Evolutionary conservation across 2,113 vertebrate genomes (phyloP).

Genomic region (Microtus ochrogaster): DNA sequence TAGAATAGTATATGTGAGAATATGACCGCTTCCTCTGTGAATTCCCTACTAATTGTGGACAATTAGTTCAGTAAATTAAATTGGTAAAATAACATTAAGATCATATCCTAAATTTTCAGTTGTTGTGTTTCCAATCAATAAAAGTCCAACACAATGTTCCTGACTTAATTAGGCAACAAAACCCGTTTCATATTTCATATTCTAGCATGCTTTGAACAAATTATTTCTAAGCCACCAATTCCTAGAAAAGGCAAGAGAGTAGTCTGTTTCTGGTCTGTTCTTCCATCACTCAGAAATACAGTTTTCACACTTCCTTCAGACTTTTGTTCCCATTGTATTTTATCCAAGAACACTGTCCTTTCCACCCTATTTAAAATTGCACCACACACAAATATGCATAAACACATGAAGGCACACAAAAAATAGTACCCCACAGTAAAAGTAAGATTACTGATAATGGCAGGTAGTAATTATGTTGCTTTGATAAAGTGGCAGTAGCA

Average conservation of each 20-base stretch:
- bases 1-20: background rate
- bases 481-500: background rate
- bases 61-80: conserved; percentile 15
- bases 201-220: background rate
- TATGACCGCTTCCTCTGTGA: background rate
- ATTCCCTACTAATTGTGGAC: background rate
- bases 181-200: background rate
- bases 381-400: background rate
- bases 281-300: background rate
- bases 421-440: background rate
- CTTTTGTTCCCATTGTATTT: background rate
- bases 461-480: background rate
- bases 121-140: background rate
- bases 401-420: background rate
- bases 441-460: background rate
- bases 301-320: background rate
- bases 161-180: background rate
- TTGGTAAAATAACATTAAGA: background rate
- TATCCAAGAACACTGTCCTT: background rate
- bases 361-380: background rate
- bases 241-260: background rate
- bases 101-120: background rate
- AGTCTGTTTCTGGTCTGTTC: background rate
- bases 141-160: background rate
- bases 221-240: background rate